Conservation (phyloP, 2,888 invertebrate species). For the Drosophila atroscutellata region DNA sequence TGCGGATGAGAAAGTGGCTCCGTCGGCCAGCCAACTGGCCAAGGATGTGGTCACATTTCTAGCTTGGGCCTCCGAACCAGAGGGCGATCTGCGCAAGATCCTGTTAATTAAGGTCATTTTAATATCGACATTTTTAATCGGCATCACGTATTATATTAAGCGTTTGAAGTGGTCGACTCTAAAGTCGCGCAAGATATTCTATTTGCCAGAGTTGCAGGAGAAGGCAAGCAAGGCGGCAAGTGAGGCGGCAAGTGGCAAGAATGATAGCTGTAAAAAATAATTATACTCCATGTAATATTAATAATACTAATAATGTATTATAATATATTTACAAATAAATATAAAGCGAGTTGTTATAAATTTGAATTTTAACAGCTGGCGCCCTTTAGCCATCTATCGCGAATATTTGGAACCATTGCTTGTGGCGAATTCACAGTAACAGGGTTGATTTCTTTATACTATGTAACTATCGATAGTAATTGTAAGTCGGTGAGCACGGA, state of each 20-base stretch:
- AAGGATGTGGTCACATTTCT: slow-evolving; percentile 98
- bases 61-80: slow-evolving; percentile 96
- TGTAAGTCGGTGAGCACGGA: background rate
- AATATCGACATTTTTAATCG: slow-evolving; percentile 88
- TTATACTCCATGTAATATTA: background rate
- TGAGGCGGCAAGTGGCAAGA: slow-evolving; percentile 5
- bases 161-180: slow-evolving; percentile 93
- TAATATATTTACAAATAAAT: background rate
- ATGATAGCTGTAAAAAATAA: slow-evolving; percentile 15
- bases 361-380: background rate
- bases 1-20: slow-evolving; percentile 95
- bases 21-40: slow-evolving; percentile 96
- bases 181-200: slow-evolving; percentile 93
- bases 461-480: background rate
- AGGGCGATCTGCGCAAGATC: slow-evolving; percentile 93
- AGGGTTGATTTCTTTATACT: background rate
- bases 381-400: background rate
- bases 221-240: slow-evolving; percentile 5
- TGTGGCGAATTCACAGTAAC: slow-evolving; percentile 1
- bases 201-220: slow-evolving; percentile 86
- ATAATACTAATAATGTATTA: background rate
- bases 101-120: slow-evolving; percentile 91
- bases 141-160: slow-evolving; percentile 91
- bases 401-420: background rate
- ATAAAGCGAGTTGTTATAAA: background rate